A percentile compares a stretch with the other conserved stretches of the same genome.
Evolutionary conservation across 1,140 invertebrate species (phyloP).

Genomic region (Drosophila ambigua): DNA sequence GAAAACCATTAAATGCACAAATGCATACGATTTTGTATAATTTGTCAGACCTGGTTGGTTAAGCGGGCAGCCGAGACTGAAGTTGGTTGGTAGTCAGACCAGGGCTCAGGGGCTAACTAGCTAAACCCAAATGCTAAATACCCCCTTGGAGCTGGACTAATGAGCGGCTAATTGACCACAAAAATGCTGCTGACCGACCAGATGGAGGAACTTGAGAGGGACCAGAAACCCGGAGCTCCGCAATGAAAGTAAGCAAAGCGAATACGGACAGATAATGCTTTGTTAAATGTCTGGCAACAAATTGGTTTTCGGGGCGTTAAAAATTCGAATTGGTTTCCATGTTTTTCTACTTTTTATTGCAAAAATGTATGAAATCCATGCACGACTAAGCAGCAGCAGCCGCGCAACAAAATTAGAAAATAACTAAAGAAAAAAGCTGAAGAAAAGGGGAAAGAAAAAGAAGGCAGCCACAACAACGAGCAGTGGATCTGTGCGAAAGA

Average conservation of each 20-base stretch:
- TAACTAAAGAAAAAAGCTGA: constrained; percentile 25
- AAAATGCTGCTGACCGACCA: constrained; percentile 51
- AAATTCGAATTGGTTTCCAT: constrained; percentile 45
- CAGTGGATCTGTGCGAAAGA: constrained; percentile 25
- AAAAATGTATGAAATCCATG: constrained; percentile 55
- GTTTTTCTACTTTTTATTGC: constrained; percentile 21
- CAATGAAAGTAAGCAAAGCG: constrained; percentile 65
- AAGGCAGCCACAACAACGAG: constrained; percentile 45
- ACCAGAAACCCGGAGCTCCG: constrained; percentile 10
- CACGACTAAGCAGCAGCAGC: constrained; percentile 62
- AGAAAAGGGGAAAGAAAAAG: constrained; percentile 22
- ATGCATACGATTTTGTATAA: neutral
- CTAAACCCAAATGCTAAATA: constrained; percentile 30
- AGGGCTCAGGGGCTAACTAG: constrained; percentile 21
- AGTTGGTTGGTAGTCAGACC: constrained; percentile 4
- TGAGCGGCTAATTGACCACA: constrained; percentile 71
- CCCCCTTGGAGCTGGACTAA: constrained; percentile 34
- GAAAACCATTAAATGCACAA: neutral
- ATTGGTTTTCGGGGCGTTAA: constrained; percentile 74
- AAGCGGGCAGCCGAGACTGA: constrained; percentile 12
- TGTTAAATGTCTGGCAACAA: constrained; percentile 69
- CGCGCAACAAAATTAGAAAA: constrained; percentile 69
- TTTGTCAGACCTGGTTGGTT: constrained; percentile 22
- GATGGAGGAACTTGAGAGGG: constrained; percentile 11
- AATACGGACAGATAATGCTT: constrained; percentile 52